Conservation (phyloP, 2,888 invertebrate species). For the Neoascia interrupta region DNA sequence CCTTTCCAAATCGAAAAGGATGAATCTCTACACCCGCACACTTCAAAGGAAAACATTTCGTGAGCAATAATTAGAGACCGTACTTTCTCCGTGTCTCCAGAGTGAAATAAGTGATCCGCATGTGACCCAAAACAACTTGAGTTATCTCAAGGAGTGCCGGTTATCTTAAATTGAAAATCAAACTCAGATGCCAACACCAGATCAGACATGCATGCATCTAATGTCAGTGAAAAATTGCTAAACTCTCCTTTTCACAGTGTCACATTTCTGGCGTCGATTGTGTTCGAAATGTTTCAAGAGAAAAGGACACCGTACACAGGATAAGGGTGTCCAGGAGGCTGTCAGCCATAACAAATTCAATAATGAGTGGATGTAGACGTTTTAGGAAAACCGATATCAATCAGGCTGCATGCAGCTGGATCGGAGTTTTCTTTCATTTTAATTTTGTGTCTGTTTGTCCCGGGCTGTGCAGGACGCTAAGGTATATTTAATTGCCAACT, state of each 20-base stretch:
- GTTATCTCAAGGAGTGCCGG: conserved; percentile 13
- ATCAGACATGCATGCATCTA: neutral
- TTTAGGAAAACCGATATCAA: conserved; percentile 44
- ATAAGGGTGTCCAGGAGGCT: conserved; percentile 7
- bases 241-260: conserved; percentile 42
- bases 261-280: conserved; percentile 37
- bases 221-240: conserved; percentile 44
- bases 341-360: conserved; percentile 34
- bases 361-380: conserved; percentile 23
- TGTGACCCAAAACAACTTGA: conserved; percentile 31
- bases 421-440: conserved; percentile 36
- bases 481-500: conserved; percentile 41
- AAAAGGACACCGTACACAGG: conserved; percentile 32
- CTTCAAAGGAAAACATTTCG: conserved; percentile 34
- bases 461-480: conserved; percentile 32
- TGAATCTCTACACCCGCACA: conserved; percentile 8
- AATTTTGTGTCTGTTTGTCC: conserved; percentile 35
- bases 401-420: conserved; percentile 57
- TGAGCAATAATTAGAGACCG: conserved; percentile 7
- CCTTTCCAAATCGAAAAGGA: conserved; percentile 1
- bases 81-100: conserved; percentile 5
- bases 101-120: conserved; percentile 44
- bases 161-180: conserved; percentile 44
- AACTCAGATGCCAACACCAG: too few species aligned
- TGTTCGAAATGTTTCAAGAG: conserved; percentile 9